Evolutionary conservation across 2,888 invertebrate species (phyloP).

Genomic region (Mystacides longicornis): DNA sequence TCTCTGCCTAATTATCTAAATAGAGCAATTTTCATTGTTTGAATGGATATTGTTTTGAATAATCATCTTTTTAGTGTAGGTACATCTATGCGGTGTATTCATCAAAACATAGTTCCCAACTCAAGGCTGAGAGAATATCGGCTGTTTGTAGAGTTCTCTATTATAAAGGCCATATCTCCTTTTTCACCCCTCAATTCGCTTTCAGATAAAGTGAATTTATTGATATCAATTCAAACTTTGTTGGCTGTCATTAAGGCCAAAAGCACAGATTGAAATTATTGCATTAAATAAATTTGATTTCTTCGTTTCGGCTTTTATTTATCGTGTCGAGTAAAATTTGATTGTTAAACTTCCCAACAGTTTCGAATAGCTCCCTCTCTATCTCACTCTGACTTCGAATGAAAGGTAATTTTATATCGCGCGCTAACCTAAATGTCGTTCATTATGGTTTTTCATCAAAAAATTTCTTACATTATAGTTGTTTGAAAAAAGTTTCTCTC

Average conservation of each 20-base stretch:
- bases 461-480: no score
- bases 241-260: not conserved
- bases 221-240: constrained; percentile 4
- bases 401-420: no score
- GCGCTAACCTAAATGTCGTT: no score
- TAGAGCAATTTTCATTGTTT: no score
- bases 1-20: no score
- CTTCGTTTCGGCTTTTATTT: constrained; percentile 2
- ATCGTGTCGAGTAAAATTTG: not conserved
- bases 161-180: not conserved
- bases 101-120: no score
- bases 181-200: not conserved
- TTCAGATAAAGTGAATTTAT: constrained; percentile 6
- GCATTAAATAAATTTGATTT: constrained; percentile 6
- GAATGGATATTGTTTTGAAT: no score
- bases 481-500: no score
- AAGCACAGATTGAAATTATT: constrained; percentile 10
- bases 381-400: no score
- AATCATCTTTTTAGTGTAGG: no score
- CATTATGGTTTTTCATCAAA: no score
- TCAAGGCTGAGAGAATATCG: not conserved
- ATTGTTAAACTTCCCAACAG: not conserved
- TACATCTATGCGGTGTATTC: no score
- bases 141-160: not conserved
- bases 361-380: not conserved